Base-by-base conservation (phyloP, 2,888 invertebrate species). In the Drosophila helvetica region DNA sequence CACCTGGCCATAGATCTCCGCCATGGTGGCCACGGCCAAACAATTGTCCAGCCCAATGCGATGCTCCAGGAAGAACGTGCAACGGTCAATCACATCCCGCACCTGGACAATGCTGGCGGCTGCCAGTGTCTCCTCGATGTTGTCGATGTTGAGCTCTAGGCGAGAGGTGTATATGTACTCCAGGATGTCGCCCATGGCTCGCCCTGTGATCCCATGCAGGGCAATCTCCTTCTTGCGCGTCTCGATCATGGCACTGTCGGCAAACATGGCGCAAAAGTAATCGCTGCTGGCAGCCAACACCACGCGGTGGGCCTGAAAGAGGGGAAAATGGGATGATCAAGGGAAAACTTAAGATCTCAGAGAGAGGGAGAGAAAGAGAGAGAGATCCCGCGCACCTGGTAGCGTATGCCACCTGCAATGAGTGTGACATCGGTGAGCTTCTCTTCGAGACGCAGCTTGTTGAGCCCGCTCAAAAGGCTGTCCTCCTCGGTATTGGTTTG, bases 261-360 rank as follows among this genome's bases (percentile, higher is more conserved):
- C 95, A 84, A 96, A 96, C 95, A 96, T 95, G 56, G 95, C 95
- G 76, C 95, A 93, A 91, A 96, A 96, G 82, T 95, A 96, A 83
- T 95, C 95, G 82, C 95, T 95, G 85, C 95, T 95, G 30, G 95
- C 94, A 3, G 96, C 95, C 68, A 96, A 91, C 1, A 96, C 95
- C 0, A 94, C 95, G 73, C 95, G 93, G 88, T 96, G 96, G 0
- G 95, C 95, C 93, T 94, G 38, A 38, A 38, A 52, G 12, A 38
- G 27, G 27, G 27, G 8, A 27, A 7, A 27, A 38, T 12, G 18
- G 0, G 3, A 17, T 12, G 12, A 27, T 10, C 5, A 9, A 12
- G 2, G n/a, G n/a, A 8, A 8, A 12, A 25, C 18, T 27, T 10
- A 27, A 18, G 1, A 22, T 7, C 27, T 15, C 0, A 10, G 7